Evolutionary conservation across 2,113 vertebrate species (phyloP).

Genomic region (Gymnogyps californianus): DNA sequence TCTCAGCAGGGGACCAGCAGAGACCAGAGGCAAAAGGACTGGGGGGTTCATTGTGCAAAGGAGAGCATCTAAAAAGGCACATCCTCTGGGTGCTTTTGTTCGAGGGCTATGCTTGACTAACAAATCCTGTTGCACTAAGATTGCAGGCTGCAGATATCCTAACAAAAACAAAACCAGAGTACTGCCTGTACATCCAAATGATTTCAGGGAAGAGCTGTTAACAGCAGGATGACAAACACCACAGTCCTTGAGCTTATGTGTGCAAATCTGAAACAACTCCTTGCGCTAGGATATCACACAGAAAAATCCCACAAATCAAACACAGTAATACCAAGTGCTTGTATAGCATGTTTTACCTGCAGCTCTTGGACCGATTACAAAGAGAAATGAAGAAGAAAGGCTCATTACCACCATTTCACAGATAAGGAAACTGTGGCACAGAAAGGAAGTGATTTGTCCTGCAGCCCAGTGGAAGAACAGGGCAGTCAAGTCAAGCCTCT

Average conservation of each 20-base stretch:
- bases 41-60: not conserved
- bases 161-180: slow-evolving; percentile 25
- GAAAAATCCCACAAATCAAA: slow-evolving; percentile 54
- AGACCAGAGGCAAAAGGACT: slow-evolving; percentile 39
- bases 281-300: not conserved
- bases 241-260: not conserved
- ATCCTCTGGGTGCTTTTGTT: slow-evolving; percentile 63
- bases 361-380: slow-evolving; percentile 55
- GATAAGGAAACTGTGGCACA: slow-evolving; percentile 57
- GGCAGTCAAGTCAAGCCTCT: slow-evolving; percentile 61
- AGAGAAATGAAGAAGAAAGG: slow-evolving; percentile 56
- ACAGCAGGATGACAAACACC: slow-evolving; percentile 30
- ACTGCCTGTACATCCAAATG: not conserved
- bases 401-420: slow-evolving; percentile 57
- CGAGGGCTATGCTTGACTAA: slow-evolving; percentile 50
- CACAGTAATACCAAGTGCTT: slow-evolving; percentile 27
- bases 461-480: slow-evolving; percentile 47
- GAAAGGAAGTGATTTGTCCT: slow-evolving; percentile 64
- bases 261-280: slow-evolving; percentile 25
- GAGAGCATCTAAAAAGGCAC: slow-evolving; percentile 43
- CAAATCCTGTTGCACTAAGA: slow-evolving; percentile 72
- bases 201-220: slow-evolving; percentile 28
- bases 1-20: slow-evolving; percentile 57
- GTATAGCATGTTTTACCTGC: slow-evolving; percentile 48
- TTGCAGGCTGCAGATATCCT: slow-evolving; percentile 55